Conservation (phyloP, 2,888 invertebrate species). For the Drosophila fulvimacula region DNA sequence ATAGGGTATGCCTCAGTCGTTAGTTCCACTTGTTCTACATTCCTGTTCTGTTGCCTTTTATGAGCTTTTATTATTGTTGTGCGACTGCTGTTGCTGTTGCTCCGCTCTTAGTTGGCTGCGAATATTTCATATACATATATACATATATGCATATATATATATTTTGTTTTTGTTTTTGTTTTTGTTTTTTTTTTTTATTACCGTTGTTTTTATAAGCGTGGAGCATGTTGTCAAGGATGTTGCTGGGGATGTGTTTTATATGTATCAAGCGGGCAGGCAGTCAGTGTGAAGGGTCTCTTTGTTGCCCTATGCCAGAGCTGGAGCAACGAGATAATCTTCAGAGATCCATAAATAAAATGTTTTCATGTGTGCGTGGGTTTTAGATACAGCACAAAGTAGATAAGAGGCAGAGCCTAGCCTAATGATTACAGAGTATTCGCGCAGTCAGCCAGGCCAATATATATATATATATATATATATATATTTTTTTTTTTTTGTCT, state of each 20-base stretch:
- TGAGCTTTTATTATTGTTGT: slow-evolving; percentile 36
- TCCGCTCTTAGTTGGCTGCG: slow-evolving; percentile 19
- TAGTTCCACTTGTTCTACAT: slow-evolving; percentile 13
- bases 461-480: no score
- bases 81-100: slow-evolving; percentile 24
- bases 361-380: not conserved
- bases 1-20: not conserved
- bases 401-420: not conserved
- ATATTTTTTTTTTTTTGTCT: not conserved
- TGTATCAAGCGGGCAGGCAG: slow-evolving; percentile 6
- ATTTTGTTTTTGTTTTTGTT: slow-evolving; percentile 5
- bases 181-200: slow-evolving; percentile 8
- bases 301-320: slow-evolving; percentile 1
- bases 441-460: not conserved
- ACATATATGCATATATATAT: not conserved
- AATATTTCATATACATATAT: slow-evolving; percentile 48
- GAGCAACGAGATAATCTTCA: slow-evolving; percentile 11
- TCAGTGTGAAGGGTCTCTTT: slow-evolving; percentile 16
- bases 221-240: slow-evolving; percentile 52
- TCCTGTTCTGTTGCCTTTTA: slow-evolving; percentile 31
- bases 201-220: slow-evolving; percentile 44
- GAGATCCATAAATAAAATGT: slow-evolving; percentile 15
- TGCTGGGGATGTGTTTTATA: slow-evolving; percentile 20
- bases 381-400: not conserved
- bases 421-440: slow-evolving; percentile 29